Percentiles rank a stretch among this genome's conserved stretches.
Conservation (phyloP, 2,888 invertebrate genomes). For the Epistrophella euchroma region DNA sequence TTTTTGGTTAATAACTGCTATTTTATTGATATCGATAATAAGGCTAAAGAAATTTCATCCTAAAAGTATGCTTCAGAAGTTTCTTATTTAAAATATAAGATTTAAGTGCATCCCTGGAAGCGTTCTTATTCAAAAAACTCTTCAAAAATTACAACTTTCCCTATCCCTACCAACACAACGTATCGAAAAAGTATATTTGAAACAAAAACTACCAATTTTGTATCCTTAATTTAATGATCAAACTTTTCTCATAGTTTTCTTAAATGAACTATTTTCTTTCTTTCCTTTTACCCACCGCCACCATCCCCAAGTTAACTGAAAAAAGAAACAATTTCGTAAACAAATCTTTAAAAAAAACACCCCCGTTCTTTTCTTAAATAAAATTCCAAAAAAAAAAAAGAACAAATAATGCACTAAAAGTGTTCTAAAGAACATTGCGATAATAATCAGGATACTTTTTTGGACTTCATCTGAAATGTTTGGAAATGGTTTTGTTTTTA, state of each 20-base stretch:
- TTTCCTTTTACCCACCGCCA: background rate
- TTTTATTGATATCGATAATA: background rate
- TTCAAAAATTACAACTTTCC: too few species aligned
- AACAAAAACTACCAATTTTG: slow-evolving; percentile 15
- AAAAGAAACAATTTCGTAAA: background rate
- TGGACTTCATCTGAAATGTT: slow-evolving; percentile 14
- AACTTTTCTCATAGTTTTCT: slow-evolving; percentile 42
- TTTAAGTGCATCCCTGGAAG: background rate
- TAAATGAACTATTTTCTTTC: slow-evolving; percentile 1
- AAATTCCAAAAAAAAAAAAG: background rate
- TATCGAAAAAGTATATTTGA: background rate
- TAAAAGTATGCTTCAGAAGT: background rate
- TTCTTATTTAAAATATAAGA: background rate
- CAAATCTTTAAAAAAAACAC: background rate
- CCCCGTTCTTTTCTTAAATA: background rate
- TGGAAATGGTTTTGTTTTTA: slow-evolving; percentile 34
- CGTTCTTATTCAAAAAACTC: background rate
- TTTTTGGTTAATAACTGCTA: too few species aligned
- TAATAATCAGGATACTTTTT: slow-evolving; percentile 40
- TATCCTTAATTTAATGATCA: slow-evolving; percentile 39
- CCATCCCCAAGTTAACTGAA: background rate
- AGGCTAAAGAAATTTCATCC: background rate
- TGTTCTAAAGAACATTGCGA: slow-evolving; percentile 23
- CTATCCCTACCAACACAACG: too few species aligned
- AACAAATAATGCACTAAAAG: slow-evolving; percentile 56